These are phyloP conservation scores for Catostylus mosaicus DNA, from an alignment of 30 jellyfish, hydroid and myxozoan genomes.

Conservation along the genomic window DNA sequence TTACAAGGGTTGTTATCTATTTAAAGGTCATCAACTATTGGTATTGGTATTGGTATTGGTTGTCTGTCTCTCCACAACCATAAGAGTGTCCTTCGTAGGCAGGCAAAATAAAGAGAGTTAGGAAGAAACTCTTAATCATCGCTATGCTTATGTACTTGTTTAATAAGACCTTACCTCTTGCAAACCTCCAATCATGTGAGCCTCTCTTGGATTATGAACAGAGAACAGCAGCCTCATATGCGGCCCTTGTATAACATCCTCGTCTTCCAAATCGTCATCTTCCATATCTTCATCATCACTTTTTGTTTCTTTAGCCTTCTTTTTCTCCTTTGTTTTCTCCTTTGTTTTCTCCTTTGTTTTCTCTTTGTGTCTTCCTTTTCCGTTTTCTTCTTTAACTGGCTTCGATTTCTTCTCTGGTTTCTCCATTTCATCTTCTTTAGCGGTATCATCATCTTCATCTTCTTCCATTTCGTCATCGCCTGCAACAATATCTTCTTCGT, in stretches of 20 bases:
- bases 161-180: conserved; percentile 27
- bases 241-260: conserved; percentile 65
- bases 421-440: conserved; percentile 29
- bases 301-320: conserved; percentile 26
- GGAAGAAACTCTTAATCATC: too few relatives aligned
- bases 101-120: too few relatives aligned
- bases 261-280: conserved; percentile 70
- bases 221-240: conserved; percentile 84
- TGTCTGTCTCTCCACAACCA: too few relatives aligned
- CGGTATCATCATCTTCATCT: conserved; percentile 58
- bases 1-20: too few relatives aligned
- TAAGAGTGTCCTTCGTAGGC: too few relatives aligned
- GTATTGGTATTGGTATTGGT: too few relatives aligned
- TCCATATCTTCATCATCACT: conserved; percentile 56
- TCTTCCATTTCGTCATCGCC: conserved; percentile 76
- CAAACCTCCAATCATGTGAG: conserved; percentile 83
- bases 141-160: too few relatives aligned
- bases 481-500: conserved; percentile 68
- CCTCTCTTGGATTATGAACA: conserved; percentile 71
- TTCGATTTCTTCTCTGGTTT: conserved; percentile 16
- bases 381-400: conserved; percentile 15
- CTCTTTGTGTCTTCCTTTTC: conserved; percentile 24
- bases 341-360: conserved; percentile 48
- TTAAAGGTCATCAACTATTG: too few relatives aligned
- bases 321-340: conserved; percentile 34